Evolutionary conservation across 2,113 vertebrate genomes (phyloP).

Genomic region (Elephas maximus): DNA sequence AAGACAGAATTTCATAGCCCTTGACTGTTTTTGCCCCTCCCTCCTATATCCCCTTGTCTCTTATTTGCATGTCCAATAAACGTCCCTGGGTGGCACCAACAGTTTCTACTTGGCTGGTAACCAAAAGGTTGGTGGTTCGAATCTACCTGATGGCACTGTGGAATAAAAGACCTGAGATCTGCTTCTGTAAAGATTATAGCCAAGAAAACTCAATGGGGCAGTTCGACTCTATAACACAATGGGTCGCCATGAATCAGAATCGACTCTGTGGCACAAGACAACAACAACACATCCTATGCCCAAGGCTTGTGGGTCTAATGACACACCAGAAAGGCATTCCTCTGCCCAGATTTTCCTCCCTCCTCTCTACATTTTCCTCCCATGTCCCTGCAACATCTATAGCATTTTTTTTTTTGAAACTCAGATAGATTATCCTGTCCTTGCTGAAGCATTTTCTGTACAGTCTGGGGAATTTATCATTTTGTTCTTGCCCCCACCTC

Average conservation of each 20-base stretch:
- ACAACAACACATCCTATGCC: background rate
- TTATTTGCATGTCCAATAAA: too few species aligned
- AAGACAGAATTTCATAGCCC: background rate
- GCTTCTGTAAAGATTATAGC: too few species aligned
- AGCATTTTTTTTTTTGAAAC: background rate
- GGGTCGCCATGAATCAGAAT: background rate
- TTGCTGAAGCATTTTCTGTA: background rate
- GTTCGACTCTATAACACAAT: background rate
- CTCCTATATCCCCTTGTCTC: too few species aligned
- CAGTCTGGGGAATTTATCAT: background rate
- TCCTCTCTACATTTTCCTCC: background rate
- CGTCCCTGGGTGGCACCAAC: too few species aligned
- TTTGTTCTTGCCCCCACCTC: background rate
- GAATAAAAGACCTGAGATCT: too few species aligned
- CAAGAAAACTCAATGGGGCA: background rate
- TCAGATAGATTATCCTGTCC: background rate
- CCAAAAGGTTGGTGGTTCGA: too few species aligned
- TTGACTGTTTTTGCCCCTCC: background rate
- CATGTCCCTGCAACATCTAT: background rate
- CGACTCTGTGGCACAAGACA: background rate
- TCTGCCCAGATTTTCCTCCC: background rate
- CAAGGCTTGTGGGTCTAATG: background rate
- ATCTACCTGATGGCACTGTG: too few species aligned
- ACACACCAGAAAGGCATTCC: background rate
- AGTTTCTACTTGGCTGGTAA: too few species aligned